phyloP scores from a whole-genome alignment of 2,797 vertebrate species.

The Peromyscus attwateri region DNA sequence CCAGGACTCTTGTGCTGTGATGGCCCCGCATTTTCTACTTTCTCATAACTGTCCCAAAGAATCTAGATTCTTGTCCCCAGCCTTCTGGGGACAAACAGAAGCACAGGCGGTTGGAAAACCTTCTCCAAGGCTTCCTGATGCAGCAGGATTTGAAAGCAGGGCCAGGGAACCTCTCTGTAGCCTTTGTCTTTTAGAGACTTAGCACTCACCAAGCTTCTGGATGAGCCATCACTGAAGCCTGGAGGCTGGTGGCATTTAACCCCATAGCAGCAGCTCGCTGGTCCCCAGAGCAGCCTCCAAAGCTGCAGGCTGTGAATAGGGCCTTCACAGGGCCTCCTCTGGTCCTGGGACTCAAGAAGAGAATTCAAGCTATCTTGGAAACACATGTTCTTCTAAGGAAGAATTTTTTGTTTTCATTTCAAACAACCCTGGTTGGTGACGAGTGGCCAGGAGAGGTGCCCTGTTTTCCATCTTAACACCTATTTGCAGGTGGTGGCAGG shows the following conservation, averaged over 20 bases:
- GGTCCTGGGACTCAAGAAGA: constrained; percentile 66
- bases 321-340: constrained; percentile 9
- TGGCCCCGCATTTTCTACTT: neutral
- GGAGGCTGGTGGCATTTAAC: neutral
- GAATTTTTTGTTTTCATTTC: constrained; percentile 83
- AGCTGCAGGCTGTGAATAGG: neutral
- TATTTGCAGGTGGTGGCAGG: constrained; percentile 77
- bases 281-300: neutral
- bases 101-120: neutral
- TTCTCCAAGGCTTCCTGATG: neutral
- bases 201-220: neutral
- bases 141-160: neutral
- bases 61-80: neutral
- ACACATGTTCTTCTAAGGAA: constrained; percentile 77
- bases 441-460: constrained; percentile 76
- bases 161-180: neutral
- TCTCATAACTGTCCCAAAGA: neutral
- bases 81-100: neutral
- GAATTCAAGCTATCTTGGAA: constrained; percentile 73
- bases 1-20: too few species aligned
- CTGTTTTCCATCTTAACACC: constrained; percentile 82
- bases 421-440: constrained; percentile 75
- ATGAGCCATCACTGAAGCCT: neutral
- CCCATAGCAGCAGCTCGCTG: neutral
- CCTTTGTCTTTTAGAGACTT: neutral